phyloP scores from a whole-genome alignment of 2,888 invertebrate genomes.

The Andrena praecox region DNA sequence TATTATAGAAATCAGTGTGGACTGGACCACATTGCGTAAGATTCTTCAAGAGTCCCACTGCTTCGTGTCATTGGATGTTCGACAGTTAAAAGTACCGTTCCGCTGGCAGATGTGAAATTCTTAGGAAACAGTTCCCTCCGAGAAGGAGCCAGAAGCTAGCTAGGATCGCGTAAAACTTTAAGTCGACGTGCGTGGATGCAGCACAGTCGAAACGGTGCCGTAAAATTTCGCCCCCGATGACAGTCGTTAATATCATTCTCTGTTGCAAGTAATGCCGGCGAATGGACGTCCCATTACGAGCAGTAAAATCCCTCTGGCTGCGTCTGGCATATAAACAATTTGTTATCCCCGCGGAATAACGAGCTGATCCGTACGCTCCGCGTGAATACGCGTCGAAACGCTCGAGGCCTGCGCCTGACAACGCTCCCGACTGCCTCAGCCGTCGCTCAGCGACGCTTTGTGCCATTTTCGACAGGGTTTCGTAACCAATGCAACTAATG shows the following conservation, averaged over 20 bases:
- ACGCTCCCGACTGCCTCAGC: slow-evolving; percentile 44
- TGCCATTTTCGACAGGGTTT: slow-evolving; percentile 8
- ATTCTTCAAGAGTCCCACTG: too few relatives aligned
- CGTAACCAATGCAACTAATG: background rate
- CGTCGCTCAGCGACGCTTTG: slow-evolving; percentile 3
- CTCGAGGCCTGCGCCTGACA: slow-evolving; percentile 55
- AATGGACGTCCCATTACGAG: slow-evolving; percentile 52
- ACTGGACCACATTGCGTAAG: too few relatives aligned
- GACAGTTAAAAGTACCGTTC: too few relatives aligned
- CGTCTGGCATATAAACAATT: slow-evolving; percentile 61
- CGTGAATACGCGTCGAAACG: slow-evolving; percentile 41
- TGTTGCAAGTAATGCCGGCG: slow-evolving; percentile 45
- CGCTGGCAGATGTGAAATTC: too few relatives aligned
- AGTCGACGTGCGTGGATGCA: too few relatives aligned
- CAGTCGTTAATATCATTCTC: slow-evolving; percentile 38
- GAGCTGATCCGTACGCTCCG: slow-evolving; percentile 36
- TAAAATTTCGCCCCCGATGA: slow-evolving; percentile 4
- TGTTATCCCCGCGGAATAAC: slow-evolving; percentile 64
- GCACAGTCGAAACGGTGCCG: too few relatives aligned
- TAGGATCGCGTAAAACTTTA: too few relatives aligned
- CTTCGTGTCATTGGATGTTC: too few relatives aligned
- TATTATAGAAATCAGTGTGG: too few relatives aligned
- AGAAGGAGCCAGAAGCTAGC: too few relatives aligned
- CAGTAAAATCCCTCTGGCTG: slow-evolving; percentile 44
- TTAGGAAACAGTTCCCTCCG: too few relatives aligned